Conservation (phyloP, 2,797 vertebrate species). For the Syngnathus acus region DNA sequence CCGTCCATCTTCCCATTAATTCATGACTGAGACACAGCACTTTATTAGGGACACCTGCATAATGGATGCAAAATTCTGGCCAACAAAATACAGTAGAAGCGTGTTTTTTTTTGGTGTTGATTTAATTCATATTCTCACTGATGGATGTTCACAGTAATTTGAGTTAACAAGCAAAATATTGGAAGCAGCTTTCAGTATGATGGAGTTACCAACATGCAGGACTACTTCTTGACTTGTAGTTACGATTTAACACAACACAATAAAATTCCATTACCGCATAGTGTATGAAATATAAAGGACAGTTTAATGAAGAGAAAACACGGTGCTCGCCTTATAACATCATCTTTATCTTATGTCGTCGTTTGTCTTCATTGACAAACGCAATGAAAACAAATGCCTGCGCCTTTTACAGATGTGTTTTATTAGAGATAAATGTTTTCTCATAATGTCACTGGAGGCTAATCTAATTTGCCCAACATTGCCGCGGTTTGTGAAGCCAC, state of each 20-base stretch:
- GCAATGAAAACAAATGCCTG: not conserved
- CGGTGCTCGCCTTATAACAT: not conserved
- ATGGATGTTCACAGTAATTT: too few relatives aligned
- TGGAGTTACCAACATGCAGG: not conserved
- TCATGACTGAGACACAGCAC: not conserved
- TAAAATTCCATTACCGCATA: not conserved
- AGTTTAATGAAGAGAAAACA: not conserved
- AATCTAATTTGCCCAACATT: not conserved
- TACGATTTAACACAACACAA: not conserved
- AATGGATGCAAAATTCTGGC: not conserved
- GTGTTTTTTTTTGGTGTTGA: too few relatives aligned
- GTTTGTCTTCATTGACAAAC: slow-evolving; percentile 1
- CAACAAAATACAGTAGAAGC: not conserved
- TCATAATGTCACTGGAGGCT: not conserved
- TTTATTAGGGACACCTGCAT: not conserved
- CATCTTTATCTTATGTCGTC: not conserved
- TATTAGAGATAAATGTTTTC: slow-evolving; percentile 1
- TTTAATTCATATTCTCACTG: too few relatives aligned
- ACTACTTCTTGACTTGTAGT: not conserved
- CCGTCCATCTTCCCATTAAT: slow-evolving; percentile 2
- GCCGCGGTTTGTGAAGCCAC: not conserved
- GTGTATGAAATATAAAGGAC: not conserved
- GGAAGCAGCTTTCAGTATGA: not conserved
- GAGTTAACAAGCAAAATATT: not conserved
- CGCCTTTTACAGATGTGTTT: slow-evolving; percentile 8